phyloP scores from a whole-genome alignment of 2,888 invertebrate species.

The Rutpela maculata region DNA sequence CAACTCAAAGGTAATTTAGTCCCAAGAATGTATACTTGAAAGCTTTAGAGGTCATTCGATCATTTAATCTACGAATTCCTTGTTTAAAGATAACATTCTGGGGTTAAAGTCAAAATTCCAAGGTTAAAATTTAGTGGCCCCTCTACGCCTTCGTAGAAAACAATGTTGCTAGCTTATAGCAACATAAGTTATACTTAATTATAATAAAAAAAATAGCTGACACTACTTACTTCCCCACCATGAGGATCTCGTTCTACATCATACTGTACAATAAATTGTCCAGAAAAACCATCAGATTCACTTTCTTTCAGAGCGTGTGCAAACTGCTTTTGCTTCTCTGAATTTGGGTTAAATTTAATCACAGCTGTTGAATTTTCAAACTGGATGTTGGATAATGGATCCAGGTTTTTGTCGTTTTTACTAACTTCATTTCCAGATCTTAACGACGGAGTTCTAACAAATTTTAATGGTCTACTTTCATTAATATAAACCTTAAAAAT shows the following conservation, averaged over 20 bases:
- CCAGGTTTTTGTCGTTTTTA: slow-evolving; percentile 75
- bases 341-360: slow-evolving; percentile 78
- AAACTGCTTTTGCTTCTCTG: slow-evolving; percentile 77
- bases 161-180: not conserved
- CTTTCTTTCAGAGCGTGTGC: slow-evolving; percentile 69
- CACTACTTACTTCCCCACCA: slow-evolving; percentile 76
- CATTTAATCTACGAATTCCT: too few species aligned
- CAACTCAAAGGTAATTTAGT: too few species aligned
- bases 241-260: slow-evolving; percentile 79
- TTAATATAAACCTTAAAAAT: slow-evolving; percentile 76
- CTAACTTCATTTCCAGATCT: slow-evolving; percentile 80
- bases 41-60: too few species aligned
- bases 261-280: slow-evolving; percentile 82
- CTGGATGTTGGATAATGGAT: slow-evolving; percentile 66
- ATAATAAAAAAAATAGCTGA: too few species aligned
- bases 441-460: slow-evolving; percentile 79
- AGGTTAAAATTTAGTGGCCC: too few species aligned
- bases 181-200: not conserved
- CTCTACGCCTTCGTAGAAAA: too few species aligned
- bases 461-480: slow-evolving; percentile 79
- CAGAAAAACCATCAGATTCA: slow-evolving; percentile 76
- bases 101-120: too few species aligned
- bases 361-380: slow-evolving; percentile 61
- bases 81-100: too few species aligned
- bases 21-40: too few species aligned